Percentiles rank a stretch among this genome's conserved stretches.
These are phyloP conservation scores for Temnothorax curvispinosus DNA, from an alignment of 1,140 invertebrate genomes.

Conservation along the genomic window DNA sequence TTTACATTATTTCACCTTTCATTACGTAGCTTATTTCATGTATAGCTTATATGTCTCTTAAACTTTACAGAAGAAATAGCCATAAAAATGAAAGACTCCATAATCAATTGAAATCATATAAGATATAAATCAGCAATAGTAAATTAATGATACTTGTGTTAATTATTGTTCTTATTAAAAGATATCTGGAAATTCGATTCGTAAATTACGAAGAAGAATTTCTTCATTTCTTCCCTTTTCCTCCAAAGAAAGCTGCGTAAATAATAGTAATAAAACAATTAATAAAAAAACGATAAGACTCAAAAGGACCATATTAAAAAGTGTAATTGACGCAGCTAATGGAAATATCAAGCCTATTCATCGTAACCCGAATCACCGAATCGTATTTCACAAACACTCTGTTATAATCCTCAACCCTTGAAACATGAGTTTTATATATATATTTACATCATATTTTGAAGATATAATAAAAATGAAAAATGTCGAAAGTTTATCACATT, in stretches of 20 bases:
- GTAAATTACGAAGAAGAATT: neutral
- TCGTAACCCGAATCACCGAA: neutral
- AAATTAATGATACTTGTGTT: neutral
- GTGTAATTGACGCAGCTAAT: neutral
- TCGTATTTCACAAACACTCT: neutral
- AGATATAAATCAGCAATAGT: neutral
- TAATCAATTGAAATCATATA: neutral
- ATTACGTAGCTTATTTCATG: conserved; percentile 14
- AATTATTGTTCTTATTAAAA: neutral
- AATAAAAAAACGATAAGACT: neutral
- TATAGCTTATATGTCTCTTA: no score
- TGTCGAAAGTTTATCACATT: conserved; percentile 1
- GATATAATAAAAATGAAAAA: neutral
- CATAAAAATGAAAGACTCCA: neutral
- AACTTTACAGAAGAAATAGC: no score
- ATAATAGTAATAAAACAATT: neutral
- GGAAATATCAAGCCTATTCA: neutral
- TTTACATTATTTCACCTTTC: neutral
- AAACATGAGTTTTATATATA: neutral
- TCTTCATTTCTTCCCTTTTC: neutral
- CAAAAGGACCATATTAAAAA: neutral
- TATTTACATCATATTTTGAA: neutral
- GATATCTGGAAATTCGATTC: neutral
- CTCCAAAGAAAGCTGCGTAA: neutral
- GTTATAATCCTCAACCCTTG: neutral